Evolutionary conservation across 2,888 invertebrate species (phyloP).

Genomic region (Athetis lepigone): DNA sequence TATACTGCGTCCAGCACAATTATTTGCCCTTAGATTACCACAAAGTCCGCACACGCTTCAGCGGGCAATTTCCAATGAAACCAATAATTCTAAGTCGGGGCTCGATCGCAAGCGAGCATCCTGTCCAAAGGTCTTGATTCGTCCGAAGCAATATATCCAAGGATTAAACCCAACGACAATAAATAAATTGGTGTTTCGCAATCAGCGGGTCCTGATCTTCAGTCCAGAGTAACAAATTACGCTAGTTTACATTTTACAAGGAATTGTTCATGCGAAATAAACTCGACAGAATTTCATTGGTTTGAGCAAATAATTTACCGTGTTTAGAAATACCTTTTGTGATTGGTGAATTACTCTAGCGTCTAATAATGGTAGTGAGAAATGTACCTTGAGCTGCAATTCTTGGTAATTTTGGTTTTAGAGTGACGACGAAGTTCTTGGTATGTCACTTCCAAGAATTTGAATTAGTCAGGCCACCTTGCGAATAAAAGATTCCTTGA

Average conservation of each 20-base stretch:
- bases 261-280: constrained; percentile 51
- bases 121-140: constrained; percentile 47
- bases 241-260: constrained; percentile 62
- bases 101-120: constrained; percentile 20
- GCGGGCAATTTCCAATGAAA: constrained; percentile 30
- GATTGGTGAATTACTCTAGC: constrained; percentile 33
- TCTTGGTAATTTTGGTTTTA: neutral
- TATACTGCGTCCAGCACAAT: neutral
- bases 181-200: constrained; percentile 66
- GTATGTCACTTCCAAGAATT: neutral
- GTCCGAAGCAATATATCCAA: constrained; percentile 56
- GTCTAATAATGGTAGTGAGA: constrained; percentile 30
- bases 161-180: constrained; percentile 63
- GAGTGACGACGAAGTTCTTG: neutral
- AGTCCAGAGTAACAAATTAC: constrained; percentile 61
- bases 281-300: constrained; percentile 51
- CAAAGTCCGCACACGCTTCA: neutral
- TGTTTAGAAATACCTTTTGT: constrained; percentile 48
- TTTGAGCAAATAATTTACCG: constrained; percentile 53
- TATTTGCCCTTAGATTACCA: constrained; percentile 7
- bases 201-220: constrained; percentile 65
- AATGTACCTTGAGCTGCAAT: constrained; percentile 21
- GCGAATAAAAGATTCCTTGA: neutral
- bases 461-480: neutral
- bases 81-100: constrained; percentile 26